phyloP scores from a whole-genome alignment of 2,113 vertebrate species.

The Oncorhynchus gorbuscha region DNA sequence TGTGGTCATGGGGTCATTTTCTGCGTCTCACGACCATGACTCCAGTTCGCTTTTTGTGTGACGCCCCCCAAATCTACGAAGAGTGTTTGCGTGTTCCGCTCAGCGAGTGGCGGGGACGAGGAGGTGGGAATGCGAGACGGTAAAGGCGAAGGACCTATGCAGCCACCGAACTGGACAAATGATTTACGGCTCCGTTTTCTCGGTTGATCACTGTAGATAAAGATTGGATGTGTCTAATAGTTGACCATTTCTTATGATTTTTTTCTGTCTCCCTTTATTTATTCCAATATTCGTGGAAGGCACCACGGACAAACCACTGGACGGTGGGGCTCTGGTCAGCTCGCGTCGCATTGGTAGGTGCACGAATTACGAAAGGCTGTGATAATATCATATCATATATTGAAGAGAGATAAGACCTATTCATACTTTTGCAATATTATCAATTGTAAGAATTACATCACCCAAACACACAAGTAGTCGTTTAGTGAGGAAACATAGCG shows the following conservation, averaged over 20 bases:
- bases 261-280: conserved; percentile 47
- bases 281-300: conserved; percentile 46
- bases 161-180: conserved; percentile 68
- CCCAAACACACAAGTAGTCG: conserved; percentile 31
- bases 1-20: conserved; percentile 5
- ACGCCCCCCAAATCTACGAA: conserved; percentile 88
- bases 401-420: background rate
- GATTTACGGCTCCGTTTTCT: conserved; percentile 61
- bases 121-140: conserved; percentile 81
- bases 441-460: conserved; percentile 58
- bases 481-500: conserved; percentile 36
- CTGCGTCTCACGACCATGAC: conserved; percentile 54
- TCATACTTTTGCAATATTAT: conserved; percentile 53
- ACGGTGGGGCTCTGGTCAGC: conserved; percentile 66
- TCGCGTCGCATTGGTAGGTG: conserved; percentile 70
- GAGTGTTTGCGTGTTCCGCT: conserved; percentile 85
- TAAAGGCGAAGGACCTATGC: conserved; percentile 61
- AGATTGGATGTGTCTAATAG: background rate
- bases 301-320: conserved; percentile 73
- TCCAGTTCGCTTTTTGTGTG: conserved; percentile 94
- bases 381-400: background rate
- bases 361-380: background rate
- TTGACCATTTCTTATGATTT: background rate
- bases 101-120: conserved; percentile 76
- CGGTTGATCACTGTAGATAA: background rate